Evolutionary conservation across 2,888 invertebrate genomes (phyloP).

Genomic region (Eulithis testata): DNA sequence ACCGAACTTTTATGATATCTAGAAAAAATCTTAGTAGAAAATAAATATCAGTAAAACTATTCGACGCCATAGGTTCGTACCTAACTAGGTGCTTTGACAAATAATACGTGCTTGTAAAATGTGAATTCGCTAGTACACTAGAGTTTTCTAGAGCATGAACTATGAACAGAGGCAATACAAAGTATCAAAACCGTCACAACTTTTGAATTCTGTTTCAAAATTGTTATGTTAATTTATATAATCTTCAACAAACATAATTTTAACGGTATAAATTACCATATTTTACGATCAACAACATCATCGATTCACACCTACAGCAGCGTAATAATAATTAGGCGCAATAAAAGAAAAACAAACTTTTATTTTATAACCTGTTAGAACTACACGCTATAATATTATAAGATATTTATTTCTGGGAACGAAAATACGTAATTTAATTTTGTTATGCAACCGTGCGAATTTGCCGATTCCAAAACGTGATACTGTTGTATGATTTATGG

Average conservation of each 20-base stretch:
- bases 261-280: constrained; percentile 33
- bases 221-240: constrained; percentile 23
- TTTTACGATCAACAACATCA: constrained; percentile 37
- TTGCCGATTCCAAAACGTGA: constrained; percentile 55
- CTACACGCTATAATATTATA: constrained; percentile 48
- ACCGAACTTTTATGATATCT: too few relatives aligned
- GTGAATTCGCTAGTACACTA: too few relatives aligned
- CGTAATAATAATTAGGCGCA: constrained; percentile 31
- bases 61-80: too few relatives aligned
- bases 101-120: too few relatives aligned
- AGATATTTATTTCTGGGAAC: constrained; percentile 33
- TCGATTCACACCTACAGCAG: constrained; percentile 42
- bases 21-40: too few relatives aligned
- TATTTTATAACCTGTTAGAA: constrained; percentile 47
- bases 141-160: too few relatives aligned
- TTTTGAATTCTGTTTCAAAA: constrained; percentile 1
- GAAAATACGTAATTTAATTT: constrained; percentile 29
- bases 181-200: too few relatives aligned
- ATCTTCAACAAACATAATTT: constrained; percentile 26
- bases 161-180: too few relatives aligned
- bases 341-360: constrained; percentile 47
- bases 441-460: constrained; percentile 58
- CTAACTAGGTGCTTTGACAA: too few relatives aligned
- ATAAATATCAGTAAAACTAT: too few relatives aligned
- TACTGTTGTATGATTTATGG: constrained; percentile 72